These are phyloP conservation scores for Cephalotes varians DNA, from an alignment of 2,888 invertebrate species.

Conservation along the genomic window DNA sequence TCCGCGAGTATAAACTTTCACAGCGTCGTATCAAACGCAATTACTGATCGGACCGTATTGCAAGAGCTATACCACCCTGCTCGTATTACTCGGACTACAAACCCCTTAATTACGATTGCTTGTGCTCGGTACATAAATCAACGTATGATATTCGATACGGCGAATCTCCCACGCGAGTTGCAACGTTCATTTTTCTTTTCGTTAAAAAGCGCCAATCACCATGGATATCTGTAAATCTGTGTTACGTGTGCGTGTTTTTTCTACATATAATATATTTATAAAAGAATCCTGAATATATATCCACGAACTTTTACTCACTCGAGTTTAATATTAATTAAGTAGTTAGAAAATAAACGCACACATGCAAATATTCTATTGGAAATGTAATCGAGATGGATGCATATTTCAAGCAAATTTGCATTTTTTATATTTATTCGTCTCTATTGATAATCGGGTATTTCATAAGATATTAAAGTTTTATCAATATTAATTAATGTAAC, in stretches of 20 bases:
- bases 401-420: neutral
- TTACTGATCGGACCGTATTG: slow-evolving; percentile 45
- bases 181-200: slow-evolving; percentile 31
- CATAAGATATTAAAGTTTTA: neutral
- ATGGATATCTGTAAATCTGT: neutral
- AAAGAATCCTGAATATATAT: neutral
- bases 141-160: slow-evolving; percentile 45
- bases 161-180: slow-evolving; percentile 39
- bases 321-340: slow-evolving; percentile 1
- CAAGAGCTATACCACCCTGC: slow-evolving; percentile 42
- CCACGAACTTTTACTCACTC: neutral
- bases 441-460: neutral
- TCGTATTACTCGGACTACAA: slow-evolving; percentile 54
- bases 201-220: slow-evolving; percentile 37
- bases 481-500: neutral
- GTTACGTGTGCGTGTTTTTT: neutral
- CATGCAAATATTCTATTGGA: neutral
- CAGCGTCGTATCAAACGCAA: slow-evolving; percentile 52
- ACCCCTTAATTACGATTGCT: slow-evolving; percentile 61
- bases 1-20: slow-evolving; percentile 47
- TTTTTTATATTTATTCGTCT: neutral
- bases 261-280: too few species aligned
- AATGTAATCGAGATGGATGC: neutral
- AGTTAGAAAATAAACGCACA: neutral
- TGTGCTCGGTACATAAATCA: slow-evolving; percentile 56